Base-by-base conservation (phyloP, 2,797 vertebrate species). In the Esox masquinongy region DNA sequence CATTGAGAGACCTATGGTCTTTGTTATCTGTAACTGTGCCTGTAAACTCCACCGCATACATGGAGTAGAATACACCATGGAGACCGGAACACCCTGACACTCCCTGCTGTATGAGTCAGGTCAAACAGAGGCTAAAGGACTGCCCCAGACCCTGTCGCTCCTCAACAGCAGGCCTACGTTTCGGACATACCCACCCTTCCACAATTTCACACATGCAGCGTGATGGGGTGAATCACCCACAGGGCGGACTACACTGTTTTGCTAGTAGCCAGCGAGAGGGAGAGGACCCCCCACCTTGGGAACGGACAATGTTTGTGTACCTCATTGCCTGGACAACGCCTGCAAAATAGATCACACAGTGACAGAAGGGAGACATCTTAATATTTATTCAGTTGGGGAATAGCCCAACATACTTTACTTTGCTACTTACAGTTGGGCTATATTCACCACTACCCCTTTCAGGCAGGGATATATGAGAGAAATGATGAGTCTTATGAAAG, bases 141-240 rank as follows among this genome's bases (percentile, higher is more conserved):
- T 88, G 82, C 79, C 82, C 78, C 76, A 61, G 77, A 87, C 88
- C 80, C 77, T 83, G 82, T 88, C 88, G n/a, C 53, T 56, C 53
- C 19, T 56, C n/a, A 80, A 77, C 81, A 76, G 29, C 76, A 79
- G 72, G 72, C 72, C 79, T 24, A 61, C 22, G 56, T 75, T 72
- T 83, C 70, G 79, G 76, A 72, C 73, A 76, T 74, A 72, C 79
- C 83, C 81, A 70, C 79, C 82, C 80, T n/a, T 84, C 78, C 76
- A 83, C 87, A 80, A 84, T 68, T 74, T 80, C 71, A 88, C 70
- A 80, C 76, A 76, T 67, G 14, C 47, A 29, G 72, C 85, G 87
- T 88, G 77, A 76, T 67, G 14, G 43, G 26, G 72, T 86, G 87
- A 89, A 77, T 92, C 92, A 92, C 36, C 91, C 92, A 92, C 24